Percentiles rank a stretch among this genome's conserved stretches.
Evolutionary conservation across 2,888 invertebrate genomes (phyloP).

Genomic region (Dryococelus australis): DNA sequence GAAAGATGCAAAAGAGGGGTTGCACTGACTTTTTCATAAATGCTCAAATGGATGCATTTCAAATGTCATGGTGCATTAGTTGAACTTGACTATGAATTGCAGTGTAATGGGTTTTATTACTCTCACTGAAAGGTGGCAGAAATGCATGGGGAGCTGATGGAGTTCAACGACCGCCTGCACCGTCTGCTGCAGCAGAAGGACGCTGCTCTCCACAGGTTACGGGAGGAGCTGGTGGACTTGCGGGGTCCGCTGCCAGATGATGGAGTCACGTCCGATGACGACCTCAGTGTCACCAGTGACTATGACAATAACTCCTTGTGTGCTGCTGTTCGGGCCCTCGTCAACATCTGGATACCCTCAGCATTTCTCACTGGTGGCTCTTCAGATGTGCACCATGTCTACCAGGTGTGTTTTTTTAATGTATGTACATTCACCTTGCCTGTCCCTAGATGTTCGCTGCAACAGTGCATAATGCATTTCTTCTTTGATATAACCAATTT

Average conservation of each 20-base stretch:
- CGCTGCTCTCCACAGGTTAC: slow-evolving; percentile 64
- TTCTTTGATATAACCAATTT: too few species aligned
- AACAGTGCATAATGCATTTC: too few species aligned
- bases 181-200: slow-evolving; percentile 71
- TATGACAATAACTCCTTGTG: slow-evolving; percentile 49
- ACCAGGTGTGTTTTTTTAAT: slow-evolving; percentile 69
- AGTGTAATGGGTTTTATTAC: neutral
- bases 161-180: slow-evolving; percentile 86
- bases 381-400: slow-evolving; percentile 85
- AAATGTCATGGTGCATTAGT: too few species aligned
- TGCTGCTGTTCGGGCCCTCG: slow-evolving; percentile 60
- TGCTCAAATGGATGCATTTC: too few species aligned
- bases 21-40: too few species aligned
- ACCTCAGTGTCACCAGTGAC: slow-evolving; percentile 56
- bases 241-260: slow-evolving; percentile 68
- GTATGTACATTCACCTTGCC: slow-evolving; percentile 35
- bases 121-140: slow-evolving; percentile 77
- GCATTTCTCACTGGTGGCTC: slow-evolving; percentile 79
- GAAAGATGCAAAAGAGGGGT: too few species aligned
- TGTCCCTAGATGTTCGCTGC: too few species aligned
- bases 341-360: slow-evolving; percentile 88
- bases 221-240: slow-evolving; percentile 70
- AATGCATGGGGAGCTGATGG: slow-evolving; percentile 94
- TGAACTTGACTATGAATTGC: too few species aligned
- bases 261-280: slow-evolving; percentile 57